Evolutionary conservation across 1,140 invertebrate species (phyloP).

Genomic region (Drosophila bipectinata): DNA sequence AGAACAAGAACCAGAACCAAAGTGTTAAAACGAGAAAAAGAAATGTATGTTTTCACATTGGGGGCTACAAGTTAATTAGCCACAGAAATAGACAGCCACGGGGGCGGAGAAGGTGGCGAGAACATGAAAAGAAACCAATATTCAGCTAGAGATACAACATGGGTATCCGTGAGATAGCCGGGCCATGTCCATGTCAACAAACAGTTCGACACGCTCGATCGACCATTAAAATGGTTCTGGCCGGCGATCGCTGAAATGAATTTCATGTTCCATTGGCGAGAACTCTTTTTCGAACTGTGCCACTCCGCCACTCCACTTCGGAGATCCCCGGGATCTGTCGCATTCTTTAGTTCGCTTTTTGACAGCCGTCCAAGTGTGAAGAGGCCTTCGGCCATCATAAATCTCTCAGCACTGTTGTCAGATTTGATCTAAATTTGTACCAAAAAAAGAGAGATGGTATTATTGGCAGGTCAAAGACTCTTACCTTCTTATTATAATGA

Average conservation of each 20-base stretch:
- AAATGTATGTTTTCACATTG: conserved; percentile 68
- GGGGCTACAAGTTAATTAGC: conserved; percentile 76
- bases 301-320: conserved; percentile 1
- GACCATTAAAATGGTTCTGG: conserved; percentile 56
- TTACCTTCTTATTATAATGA: conserved; percentile 43
- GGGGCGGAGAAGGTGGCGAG: conserved; percentile 20
- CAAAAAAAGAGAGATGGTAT: conserved; percentile 20
- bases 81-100: conserved; percentile 52
- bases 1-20: conserved; percentile 58
- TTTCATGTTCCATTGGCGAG: conserved; percentile 61
- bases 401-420: conserved; percentile 54
- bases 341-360: conserved; percentile 31
- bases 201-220: conserved; percentile 59
- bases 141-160: conserved; percentile 37
- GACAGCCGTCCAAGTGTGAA: conserved; percentile 21
- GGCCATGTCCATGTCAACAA: conserved; percentile 43
- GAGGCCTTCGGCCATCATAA: conserved; percentile 46
- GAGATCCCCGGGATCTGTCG: conserved; percentile 33
- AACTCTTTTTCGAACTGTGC: conserved; percentile 37
- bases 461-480: conserved; percentile 59
- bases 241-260: conserved; percentile 44
- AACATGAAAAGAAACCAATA: conserved; percentile 54
- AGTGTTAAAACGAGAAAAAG: conserved; percentile 71
- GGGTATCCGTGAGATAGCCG: conserved; percentile 45
- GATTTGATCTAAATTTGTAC: conserved; percentile 65